A percentile compares a stretch with the other conserved stretches of the same genome.
These are phyloP conservation scores for Caenorhabditis sulstoni DNA, from an alignment of 2,888 invertebrate genomes.

Conservation along the genomic window DNA sequence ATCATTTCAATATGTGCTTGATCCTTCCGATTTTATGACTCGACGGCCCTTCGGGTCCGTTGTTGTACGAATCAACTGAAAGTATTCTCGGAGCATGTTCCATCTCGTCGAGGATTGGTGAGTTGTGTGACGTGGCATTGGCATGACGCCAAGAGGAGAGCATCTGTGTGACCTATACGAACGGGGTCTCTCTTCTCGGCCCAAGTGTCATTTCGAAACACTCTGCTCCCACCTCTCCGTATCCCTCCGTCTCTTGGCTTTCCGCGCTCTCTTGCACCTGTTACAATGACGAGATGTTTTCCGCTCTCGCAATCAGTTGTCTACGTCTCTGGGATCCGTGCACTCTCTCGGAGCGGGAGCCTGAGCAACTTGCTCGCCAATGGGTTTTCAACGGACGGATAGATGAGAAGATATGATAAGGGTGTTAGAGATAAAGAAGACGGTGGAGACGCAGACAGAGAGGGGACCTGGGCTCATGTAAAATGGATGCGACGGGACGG, in stretches of 20 bases:
- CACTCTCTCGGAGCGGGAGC: slow-evolving; percentile 3
- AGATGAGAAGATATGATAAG: slow-evolving; percentile 47
- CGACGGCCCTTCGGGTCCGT: background rate
- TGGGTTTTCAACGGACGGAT: slow-evolving; percentile 30
- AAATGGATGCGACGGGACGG: slow-evolving; percentile 11
- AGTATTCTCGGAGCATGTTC: slow-evolving; percentile 17
- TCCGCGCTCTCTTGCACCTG: slow-evolving; percentile 11
- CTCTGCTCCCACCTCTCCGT: slow-evolving; percentile 10
- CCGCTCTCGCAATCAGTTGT: slow-evolving; percentile 9
- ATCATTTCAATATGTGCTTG: slow-evolving; percentile 51
- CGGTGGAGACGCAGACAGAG: slow-evolving; percentile 2
- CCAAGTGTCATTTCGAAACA: slow-evolving; percentile 33
- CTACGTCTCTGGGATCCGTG: slow-evolving; percentile 4
- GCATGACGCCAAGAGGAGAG: too few relatives aligned
- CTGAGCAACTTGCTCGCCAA: slow-evolving; percentile 21
- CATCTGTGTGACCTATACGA: slow-evolving; percentile 14
- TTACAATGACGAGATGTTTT: slow-evolving; percentile 48
- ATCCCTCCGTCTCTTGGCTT: slow-evolving; percentile 27
- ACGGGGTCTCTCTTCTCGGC: background rate
- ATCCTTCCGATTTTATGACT: slow-evolving; percentile 37
- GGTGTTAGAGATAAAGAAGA: background rate
- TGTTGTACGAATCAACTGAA: slow-evolving; percentile 6
- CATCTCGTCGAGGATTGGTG: slow-evolving; percentile 33
- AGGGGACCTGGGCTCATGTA: slow-evolving; percentile 16
- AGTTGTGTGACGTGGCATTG: slow-evolving; percentile 1